phyloP scores from a whole-genome alignment of 2,113 vertebrate species.

The Cryptomyrus ogoouensis region DNA sequence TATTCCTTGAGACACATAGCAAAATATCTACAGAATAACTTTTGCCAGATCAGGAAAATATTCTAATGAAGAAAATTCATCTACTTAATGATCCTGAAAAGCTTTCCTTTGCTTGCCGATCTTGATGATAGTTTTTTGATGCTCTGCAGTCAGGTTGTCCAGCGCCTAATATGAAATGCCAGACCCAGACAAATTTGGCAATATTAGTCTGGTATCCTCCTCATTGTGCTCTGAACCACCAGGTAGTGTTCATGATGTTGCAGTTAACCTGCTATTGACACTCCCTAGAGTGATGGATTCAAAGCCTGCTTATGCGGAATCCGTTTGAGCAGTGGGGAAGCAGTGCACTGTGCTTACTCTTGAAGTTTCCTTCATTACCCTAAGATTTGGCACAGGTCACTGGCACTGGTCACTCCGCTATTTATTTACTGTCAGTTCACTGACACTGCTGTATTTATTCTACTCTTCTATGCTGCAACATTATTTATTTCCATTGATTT shows the following conservation, averaged over 20 bases:
- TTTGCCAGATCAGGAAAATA: not conserved
- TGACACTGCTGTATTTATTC: not conserved
- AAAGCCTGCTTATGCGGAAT: not conserved
- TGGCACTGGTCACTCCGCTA: not conserved
- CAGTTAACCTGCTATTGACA: not conserved
- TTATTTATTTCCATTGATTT: not conserved
- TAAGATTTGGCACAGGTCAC: not conserved
- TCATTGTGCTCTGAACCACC: not conserved
- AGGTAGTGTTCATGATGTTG: not conserved
- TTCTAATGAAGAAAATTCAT: not conserved
- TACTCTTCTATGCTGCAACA: not conserved
- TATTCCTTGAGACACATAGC: not conserved
- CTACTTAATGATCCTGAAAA: not conserved
- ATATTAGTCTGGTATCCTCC: not conserved
- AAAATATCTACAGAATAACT: not conserved
- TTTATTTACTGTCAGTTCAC: not conserved
- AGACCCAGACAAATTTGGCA: not conserved
- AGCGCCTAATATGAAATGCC: not conserved
- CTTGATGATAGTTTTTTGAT: not conserved
- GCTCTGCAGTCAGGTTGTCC: not conserved
- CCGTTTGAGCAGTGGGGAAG: not conserved
- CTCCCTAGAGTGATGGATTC: not conserved
- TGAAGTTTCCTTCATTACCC: not conserved
- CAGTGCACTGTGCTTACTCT: not conserved
- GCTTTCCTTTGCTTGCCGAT: not conserved